Evolutionary conservation across 2,888 invertebrate species (phyloP), one percentile per base, ranked within the genome.

Genomic region (Bombylius major): DNA sequence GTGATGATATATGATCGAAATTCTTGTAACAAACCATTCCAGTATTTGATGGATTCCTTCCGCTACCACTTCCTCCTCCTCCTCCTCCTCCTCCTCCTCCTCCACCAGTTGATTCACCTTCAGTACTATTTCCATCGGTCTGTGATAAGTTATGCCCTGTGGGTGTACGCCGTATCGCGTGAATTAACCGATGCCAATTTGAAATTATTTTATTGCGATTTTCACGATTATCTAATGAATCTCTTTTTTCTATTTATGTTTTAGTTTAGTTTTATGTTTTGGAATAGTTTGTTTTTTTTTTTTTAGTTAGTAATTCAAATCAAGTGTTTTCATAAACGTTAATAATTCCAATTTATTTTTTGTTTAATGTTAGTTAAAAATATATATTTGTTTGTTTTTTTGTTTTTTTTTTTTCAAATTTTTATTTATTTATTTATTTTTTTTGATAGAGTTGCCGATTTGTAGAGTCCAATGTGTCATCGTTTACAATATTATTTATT

Each of bases 91-190:
- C 36, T 69, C 47, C 47, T 32, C 76, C 39, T 11, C 39, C 39
- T 11, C 39, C 14, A 9, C 51, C 55, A 33, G 51, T 58, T 58
- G 79, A 78, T 64, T 82, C 82, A 60, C 77, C 79, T 54, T 77
- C 78, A 67, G 87, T 81, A 75, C 89, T 90, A 79, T 86, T 89
- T 68, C 86, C 88, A 76, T 90, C 90, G 71, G 82, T 86, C 78
- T 89, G 89, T 74, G 90, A 89, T 82, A 89, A 80, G 82, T 90
- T 89, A 83, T 91, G 90, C 82, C 90, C 91, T 89, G 83, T 72
- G 72, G 70, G 71, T 69, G 70, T 73, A 66, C 72, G 70, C 68
- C 73, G 75, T 69, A 73, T 70, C 71, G 74, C 72, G 69, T 74
- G 69, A 66, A 72, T 74, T 71, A 74, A 69, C 69, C 75, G 73